Conservation (phyloP, 2,113 vertebrate genomes). For the Neodontobutis hainanensis region DNA sequence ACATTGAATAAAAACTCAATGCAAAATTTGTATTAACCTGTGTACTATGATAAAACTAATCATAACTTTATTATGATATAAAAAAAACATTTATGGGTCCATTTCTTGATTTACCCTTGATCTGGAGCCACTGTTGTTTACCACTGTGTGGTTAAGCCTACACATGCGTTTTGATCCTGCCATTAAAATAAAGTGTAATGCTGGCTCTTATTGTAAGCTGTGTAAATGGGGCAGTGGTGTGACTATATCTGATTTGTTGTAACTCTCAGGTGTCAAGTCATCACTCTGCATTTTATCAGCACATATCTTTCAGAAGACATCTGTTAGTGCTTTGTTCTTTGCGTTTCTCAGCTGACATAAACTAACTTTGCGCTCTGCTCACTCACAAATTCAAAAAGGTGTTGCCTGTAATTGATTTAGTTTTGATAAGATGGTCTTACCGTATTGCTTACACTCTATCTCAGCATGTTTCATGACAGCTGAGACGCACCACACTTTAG, state of each 20-base stretch:
- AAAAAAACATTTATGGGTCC: conserved; percentile 23
- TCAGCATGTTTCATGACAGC: conserved; percentile 5
- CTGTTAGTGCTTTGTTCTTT: not conserved
- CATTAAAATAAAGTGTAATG: conserved; percentile 14
- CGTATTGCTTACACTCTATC: conserved; percentile 3
- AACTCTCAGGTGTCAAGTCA: not conserved
- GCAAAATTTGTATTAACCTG: no score
- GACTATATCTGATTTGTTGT: not conserved
- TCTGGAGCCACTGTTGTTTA: conserved; percentile 18
- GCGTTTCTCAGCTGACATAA: not conserved
- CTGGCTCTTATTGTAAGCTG: conserved; percentile 18
- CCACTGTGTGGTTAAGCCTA: conserved; percentile 8
- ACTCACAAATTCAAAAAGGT: not conserved
- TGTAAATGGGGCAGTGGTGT: conserved; percentile 13
- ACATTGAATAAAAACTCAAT: no score
- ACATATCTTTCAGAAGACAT: conserved; percentile 2
- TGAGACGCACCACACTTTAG: conserved; percentile 19
- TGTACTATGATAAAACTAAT: not conserved
- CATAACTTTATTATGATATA: conserved; percentile 37
- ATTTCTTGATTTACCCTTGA: conserved; percentile 41
- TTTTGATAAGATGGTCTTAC: conserved; percentile 15
- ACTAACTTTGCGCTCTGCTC: conserved; percentile 27
- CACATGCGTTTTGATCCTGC: conserved; percentile 25
- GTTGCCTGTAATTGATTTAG: conserved; percentile 20
- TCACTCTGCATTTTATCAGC: conserved; percentile 4